Conservation (phyloP, 2,113 vertebrate genomes). For the Hyla sarda region DNA sequence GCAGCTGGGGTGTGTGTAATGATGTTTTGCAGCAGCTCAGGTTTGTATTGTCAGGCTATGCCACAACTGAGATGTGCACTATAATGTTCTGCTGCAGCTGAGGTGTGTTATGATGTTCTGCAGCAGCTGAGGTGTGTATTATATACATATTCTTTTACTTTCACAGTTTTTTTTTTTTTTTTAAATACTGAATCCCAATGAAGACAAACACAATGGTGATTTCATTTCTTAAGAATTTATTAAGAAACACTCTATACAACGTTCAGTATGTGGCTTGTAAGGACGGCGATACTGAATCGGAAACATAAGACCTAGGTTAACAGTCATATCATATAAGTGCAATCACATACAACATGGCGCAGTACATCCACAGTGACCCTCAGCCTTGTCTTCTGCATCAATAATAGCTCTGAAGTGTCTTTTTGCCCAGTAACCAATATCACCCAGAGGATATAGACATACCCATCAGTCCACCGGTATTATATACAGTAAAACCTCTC, state of each 20-base stretch:
- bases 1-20: not conserved
- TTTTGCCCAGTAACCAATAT: not conserved
- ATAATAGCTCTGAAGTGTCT: not conserved
- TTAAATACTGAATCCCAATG: not conserved
- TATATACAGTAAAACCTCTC: too few species aligned
- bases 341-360: constrained; percentile 31
- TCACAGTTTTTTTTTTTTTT: too few species aligned
- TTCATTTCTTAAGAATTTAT: constrained; percentile 73
- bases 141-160: too few species aligned
- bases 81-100: not conserved
- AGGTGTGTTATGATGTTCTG: not conserved
- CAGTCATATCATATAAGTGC: constrained; percentile 28
- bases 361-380: not conserved
- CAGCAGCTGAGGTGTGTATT: not conserved
- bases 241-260: constrained; percentile 70
- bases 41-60: too few species aligned
- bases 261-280: constrained; percentile 63
- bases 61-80: too few species aligned
- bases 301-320: constrained; percentile 11
- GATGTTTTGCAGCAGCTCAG: not conserved
- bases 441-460: not conserved
- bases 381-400: not conserved
- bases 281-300: constrained; percentile 60
- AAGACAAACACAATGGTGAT: constrained; percentile 62
- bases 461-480: too few species aligned